phyloP scores from a whole-genome alignment of 2,888 invertebrate species.

The Pyrrhia umbra region DNA sequence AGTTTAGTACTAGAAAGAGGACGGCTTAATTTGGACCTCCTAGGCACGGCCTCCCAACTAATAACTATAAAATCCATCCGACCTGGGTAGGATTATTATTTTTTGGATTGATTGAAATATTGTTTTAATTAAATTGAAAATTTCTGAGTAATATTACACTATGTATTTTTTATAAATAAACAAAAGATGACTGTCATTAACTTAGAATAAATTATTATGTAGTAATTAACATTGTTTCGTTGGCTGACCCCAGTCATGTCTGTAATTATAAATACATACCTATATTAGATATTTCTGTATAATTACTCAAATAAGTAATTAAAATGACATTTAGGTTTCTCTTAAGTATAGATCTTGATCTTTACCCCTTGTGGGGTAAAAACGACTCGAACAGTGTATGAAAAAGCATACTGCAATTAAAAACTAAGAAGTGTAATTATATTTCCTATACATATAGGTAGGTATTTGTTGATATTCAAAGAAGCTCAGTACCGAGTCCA shows the following conservation, averaged over 20 bases:
- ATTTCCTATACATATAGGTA: too few species aligned
- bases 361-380: constrained; percentile 18
- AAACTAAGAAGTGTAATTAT: not conserved
- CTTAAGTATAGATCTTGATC: constrained; percentile 9
- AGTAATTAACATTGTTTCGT: constrained; percentile 14
- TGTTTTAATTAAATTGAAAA: too few species aligned
- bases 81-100: too few species aligned
- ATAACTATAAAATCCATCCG: too few species aligned
- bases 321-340: constrained; percentile 3
- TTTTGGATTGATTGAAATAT: too few species aligned
- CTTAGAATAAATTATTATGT: not conserved
- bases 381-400: not conserved
- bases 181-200: not conserved
- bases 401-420: constrained; percentile 1
- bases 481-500: too few species aligned
- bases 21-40: too few species aligned
- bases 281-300: not conserved
- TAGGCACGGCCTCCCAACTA: too few species aligned
- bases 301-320: constrained; percentile 4
- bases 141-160: too few species aligned
- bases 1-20: too few species aligned
- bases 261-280: constrained; percentile 28
- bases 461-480: too few species aligned
- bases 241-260: constrained; percentile 15
- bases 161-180: not conserved